Conservation (phyloP, 1,140 invertebrate species). For the Trichonephila clavipes region DNA sequence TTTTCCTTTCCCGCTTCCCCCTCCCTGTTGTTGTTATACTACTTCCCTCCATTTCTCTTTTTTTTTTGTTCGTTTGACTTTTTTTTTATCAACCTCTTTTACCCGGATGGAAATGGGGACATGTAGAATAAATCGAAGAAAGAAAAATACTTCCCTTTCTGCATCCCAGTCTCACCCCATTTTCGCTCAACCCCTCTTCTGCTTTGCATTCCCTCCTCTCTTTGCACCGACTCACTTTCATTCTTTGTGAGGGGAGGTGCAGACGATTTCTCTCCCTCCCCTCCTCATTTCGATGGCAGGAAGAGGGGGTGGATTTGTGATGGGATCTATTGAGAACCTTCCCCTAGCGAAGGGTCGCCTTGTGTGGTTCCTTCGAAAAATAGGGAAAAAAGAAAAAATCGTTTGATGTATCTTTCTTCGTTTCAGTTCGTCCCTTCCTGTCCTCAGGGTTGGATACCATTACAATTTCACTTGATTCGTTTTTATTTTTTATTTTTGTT, state of each 20-base stretch:
- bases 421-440: background rate
- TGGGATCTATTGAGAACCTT: constrained; percentile 9
- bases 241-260: constrained; percentile 36
- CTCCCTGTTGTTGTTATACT: constrained; percentile 5
- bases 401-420: background rate
- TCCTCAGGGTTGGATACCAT: background rate
- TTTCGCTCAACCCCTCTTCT: constrained; percentile 3
- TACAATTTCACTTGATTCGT: background rate
- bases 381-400: no score
- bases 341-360: background rate
- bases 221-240: constrained; percentile 71
- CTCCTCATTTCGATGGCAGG: constrained; percentile 4
- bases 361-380: background rate
- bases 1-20: constrained; percentile 4
- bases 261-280: constrained; percentile 5
- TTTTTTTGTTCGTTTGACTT: background rate
- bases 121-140: constrained; percentile 51
- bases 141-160: constrained; percentile 45
- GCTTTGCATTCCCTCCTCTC: constrained; percentile 19
- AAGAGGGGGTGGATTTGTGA: constrained; percentile 61
- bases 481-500: background rate
- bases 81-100: constrained; percentile 32
- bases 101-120: constrained; percentile 60
- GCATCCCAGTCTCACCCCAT: background rate
- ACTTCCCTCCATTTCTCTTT: background rate